Evolutionary conservation across 64 coral and sea anemone genomes (phyloP).

Genomic region (Actinia tenebrosa): DNA sequence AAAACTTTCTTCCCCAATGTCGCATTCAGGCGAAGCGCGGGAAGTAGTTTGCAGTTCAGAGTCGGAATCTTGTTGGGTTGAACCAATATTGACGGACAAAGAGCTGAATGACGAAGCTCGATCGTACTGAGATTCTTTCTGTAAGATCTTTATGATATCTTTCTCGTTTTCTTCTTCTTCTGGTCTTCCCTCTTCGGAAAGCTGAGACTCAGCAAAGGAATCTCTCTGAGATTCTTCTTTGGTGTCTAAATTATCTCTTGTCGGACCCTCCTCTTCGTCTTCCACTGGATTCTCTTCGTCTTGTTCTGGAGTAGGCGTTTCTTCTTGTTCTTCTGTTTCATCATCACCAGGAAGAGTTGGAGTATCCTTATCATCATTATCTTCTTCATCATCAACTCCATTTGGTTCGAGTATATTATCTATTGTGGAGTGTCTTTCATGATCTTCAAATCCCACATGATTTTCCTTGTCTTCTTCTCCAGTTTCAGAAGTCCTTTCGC

Average conservation of each 20-base stretch:
- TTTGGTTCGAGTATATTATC: neutral
- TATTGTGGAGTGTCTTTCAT: neutral
- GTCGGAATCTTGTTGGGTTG: neutral
- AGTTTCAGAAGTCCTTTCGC: neutral
- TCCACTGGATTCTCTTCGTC: neutral
- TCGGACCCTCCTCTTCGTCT: neutral
- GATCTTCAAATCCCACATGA: neutral
- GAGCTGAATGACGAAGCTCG: constrained; percentile 4
- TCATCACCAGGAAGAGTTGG: neutral
- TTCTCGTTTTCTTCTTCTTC: neutral
- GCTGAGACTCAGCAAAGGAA: neutral
- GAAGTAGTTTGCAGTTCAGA: neutral
- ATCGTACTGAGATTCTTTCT: neutral
- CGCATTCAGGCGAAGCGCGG: neutral
- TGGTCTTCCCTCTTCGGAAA: neutral
- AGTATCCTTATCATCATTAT: neutral
- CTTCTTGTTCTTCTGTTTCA: neutral
- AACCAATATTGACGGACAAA: neutral
- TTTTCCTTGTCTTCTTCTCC: neutral
- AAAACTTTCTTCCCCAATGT: neutral
- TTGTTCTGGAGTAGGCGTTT: neutral
- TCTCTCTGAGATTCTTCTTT: neutral
- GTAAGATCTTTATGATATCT: neutral
- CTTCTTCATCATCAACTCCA: neutral
- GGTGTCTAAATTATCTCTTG: neutral